These are phyloP conservation scores for Callinectes sapidus DNA, from an alignment of 2,888 invertebrate species.

Conservation along the genomic window DNA sequence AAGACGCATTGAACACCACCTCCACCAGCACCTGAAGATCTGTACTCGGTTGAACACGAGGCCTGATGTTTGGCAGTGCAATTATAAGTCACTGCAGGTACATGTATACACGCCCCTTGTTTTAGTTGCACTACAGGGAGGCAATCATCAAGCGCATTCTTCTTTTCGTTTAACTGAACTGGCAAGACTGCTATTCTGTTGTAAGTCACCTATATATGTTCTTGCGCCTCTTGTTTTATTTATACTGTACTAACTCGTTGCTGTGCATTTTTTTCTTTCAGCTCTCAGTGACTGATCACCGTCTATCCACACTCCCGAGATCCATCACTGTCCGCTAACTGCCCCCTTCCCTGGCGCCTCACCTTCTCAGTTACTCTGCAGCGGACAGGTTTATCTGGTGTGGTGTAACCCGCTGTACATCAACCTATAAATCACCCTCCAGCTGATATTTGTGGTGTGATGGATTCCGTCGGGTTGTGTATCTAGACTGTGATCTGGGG, in stretches of 20 bases:
- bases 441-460: constrained; percentile 34
- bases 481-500: neutral
- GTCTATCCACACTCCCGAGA: neutral
- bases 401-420: constrained; percentile 17
- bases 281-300: neutral
- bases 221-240: neutral
- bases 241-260: neutral
- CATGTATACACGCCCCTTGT: neutral
- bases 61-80: neutral
- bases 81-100: neutral
- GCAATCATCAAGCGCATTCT: too few relatives aligned
- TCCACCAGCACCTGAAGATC: neutral
- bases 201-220: neutral
- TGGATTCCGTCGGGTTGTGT: constrained; percentile 1
- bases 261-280: neutral
- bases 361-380: neutral
- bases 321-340: constrained; percentile 32
- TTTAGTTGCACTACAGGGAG: neutral
- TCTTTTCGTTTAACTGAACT: too few relatives aligned
- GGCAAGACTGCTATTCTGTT: neutral
- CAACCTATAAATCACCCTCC: constrained; percentile 28
- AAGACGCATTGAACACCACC: neutral
- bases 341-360: constrained; percentile 27
- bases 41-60: neutral
- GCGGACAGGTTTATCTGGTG: constrained; percentile 29